phyloP scores from a whole-genome alignment of 2,888 invertebrate species.

The Zele albiditarsus region DNA sequence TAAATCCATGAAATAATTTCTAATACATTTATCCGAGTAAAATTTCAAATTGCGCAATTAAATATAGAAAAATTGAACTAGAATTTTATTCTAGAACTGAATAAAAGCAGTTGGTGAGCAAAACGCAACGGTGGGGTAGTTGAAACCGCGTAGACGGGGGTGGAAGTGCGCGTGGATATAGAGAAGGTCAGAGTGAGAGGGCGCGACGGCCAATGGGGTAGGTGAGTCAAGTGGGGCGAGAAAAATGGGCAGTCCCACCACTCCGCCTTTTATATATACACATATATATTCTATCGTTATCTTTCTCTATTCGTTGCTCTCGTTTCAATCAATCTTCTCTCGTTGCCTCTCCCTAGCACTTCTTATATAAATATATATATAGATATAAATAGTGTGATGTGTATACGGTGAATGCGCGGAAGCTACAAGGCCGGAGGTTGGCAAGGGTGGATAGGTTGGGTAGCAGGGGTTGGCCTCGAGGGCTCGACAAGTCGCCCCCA shows the following conservation, averaged over 20 bases:
- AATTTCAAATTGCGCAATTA: too few species aligned
- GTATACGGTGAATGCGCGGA: not conserved
- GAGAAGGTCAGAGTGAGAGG: constrained; percentile 67
- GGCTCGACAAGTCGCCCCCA: constrained; percentile 61
- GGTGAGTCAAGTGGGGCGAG: constrained; percentile 70
- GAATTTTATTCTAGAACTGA: too few species aligned
- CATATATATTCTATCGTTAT: constrained; percentile 21
- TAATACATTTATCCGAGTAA: too few species aligned
- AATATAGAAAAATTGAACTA: too few species aligned
- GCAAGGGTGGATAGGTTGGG: constrained; percentile 32
- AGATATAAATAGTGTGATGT: too few species aligned
- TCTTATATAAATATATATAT: not conserved
- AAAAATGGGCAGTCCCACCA: constrained; percentile 70
- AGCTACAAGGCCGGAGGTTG: constrained; percentile 19
- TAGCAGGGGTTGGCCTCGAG: constrained; percentile 62
- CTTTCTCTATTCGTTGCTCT: not conserved
- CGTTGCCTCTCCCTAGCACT: not conserved
- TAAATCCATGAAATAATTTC: too few species aligned
- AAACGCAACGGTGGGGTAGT: not conserved
- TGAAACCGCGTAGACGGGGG: constrained; percentile 41
- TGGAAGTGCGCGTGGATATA: constrained; percentile 56
- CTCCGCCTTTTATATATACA: constrained; percentile 49
- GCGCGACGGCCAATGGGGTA: constrained; percentile 68
- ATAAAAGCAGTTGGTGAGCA: too few species aligned
- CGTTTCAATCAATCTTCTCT: constrained; percentile 17